Conservation (phyloP, 2,113 vertebrate species). For the Toxotes chatareus region DNA sequence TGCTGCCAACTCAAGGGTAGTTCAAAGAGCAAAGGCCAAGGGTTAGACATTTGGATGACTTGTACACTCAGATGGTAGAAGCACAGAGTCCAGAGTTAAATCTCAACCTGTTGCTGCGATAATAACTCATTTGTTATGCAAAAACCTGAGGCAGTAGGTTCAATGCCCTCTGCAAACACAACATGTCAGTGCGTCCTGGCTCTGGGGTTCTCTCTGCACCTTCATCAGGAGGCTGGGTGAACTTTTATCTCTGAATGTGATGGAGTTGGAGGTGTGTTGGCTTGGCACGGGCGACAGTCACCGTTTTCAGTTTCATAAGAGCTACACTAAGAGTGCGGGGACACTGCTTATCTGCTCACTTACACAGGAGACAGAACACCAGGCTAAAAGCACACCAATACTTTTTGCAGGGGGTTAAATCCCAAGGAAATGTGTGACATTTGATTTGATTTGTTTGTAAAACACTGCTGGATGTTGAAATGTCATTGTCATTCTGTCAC, state of each 20-base stretch:
- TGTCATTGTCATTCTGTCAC: constrained; percentile 2
- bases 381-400: background rate
- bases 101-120: constrained; percentile 11
- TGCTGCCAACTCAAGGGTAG: background rate
- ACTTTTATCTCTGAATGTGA: constrained; percentile 12
- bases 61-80: background rate
- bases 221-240: background rate
- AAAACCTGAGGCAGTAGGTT: constrained; percentile 33
- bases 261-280: background rate
- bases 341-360: background rate
- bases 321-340: background rate
- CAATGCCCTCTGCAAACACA: constrained; percentile 42
- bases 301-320: constrained; percentile 9
- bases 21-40: constrained; percentile 18
- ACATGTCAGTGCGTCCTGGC: constrained; percentile 42
- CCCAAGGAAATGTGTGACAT: background rate
- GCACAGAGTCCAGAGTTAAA: constrained; percentile 3
- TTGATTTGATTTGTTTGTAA: background rate
- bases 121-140: constrained; percentile 50
- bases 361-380: background rate
- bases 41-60: background rate
- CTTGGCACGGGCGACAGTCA: constrained; percentile 9
- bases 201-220: background rate
- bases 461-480: background rate
- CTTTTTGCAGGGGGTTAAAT: background rate